phyloP scores from a whole-genome alignment of 2,113 vertebrate species.

The Blennius ocellaris region DNA sequence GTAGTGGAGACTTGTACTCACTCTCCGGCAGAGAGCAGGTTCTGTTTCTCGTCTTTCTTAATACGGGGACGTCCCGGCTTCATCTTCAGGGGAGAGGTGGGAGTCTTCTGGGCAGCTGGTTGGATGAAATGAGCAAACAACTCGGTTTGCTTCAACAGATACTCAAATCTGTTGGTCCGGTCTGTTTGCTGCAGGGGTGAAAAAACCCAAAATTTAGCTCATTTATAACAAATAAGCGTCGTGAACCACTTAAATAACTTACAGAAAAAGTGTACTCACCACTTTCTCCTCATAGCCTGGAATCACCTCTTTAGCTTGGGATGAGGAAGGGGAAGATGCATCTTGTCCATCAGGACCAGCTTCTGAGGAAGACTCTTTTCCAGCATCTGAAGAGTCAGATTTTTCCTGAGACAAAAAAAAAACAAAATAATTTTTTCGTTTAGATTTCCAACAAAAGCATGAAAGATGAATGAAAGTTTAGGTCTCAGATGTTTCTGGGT shows the following conservation, averaged over 20 bases:
- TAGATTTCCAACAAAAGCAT: too few relatives aligned
- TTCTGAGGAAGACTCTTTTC: slow-evolving; percentile 80
- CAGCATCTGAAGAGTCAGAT: slow-evolving; percentile 79
- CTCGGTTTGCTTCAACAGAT: slow-evolving; percentile 98
- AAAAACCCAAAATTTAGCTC: slow-evolving; percentile 41
- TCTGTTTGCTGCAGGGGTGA: slow-evolving; percentile 93
- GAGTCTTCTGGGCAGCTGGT: slow-evolving; percentile 98
- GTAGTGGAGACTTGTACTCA: slow-evolving; percentile 81
- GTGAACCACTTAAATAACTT: too few relatives aligned
- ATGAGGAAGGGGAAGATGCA: slow-evolving; percentile 81
- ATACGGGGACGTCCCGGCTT: slow-evolving; percentile 96
- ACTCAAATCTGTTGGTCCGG: slow-evolving; percentile 98
- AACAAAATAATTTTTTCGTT: too few relatives aligned
- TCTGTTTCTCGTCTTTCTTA: slow-evolving; percentile 99
- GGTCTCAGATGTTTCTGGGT: too few relatives aligned
- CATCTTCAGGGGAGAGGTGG: slow-evolving; percentile 98
- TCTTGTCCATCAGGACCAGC: slow-evolving; percentile 86
- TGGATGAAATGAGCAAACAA: slow-evolving; percentile 99
- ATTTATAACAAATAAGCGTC: background rate
- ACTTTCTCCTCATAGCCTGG: slow-evolving; percentile 97
- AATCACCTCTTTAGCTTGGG: slow-evolving; percentile 84
- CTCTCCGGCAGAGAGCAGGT: slow-evolving; percentile 95
- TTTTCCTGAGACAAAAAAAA: slow-evolving; percentile 55
- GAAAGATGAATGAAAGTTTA: too few relatives aligned
- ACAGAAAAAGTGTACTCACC: slow-evolving; percentile 80